Conservation (phyloP, 2,888 invertebrate genomes). For the Neuroscelio doddi region DNA sequence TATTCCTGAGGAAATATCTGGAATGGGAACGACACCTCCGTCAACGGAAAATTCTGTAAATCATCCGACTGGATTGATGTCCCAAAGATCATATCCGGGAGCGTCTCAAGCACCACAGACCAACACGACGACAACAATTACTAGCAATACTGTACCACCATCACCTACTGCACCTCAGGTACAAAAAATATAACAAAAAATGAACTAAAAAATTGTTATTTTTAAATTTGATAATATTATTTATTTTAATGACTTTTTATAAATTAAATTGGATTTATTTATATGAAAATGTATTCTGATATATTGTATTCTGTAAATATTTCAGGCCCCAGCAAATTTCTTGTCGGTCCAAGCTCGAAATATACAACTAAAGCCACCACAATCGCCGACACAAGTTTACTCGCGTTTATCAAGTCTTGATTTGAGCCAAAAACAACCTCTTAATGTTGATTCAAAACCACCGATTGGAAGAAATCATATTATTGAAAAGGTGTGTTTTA, state of each 20-base stretch:
- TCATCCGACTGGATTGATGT: slow-evolving; percentile 72
- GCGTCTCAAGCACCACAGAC: slow-evolving; percentile 68
- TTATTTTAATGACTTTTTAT: slow-evolving; percentile 8
- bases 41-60: slow-evolving; percentile 71
- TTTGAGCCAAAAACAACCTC: slow-evolving; percentile 60
- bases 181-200: no score
- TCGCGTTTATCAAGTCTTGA: slow-evolving; percentile 72
- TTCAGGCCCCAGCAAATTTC: slow-evolving; percentile 60
- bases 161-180: slow-evolving; percentile 71
- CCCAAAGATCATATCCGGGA: slow-evolving; percentile 73
- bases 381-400: slow-evolving; percentile 78
- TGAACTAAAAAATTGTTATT: no score
- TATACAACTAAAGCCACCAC: slow-evolving; percentile 74
- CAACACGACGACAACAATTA: slow-evolving; percentile 61
- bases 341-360: slow-evolving; percentile 58
- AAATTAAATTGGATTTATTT: neutral
- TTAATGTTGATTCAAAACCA: slow-evolving; percentile 64
- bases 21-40: slow-evolving; percentile 82
- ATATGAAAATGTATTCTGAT: neutral
- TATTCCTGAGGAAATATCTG: slow-evolving; percentile 90
- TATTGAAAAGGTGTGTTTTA: slow-evolving; percentile 59
- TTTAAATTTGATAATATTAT: no score
- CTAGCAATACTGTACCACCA: slow-evolving; percentile 72
- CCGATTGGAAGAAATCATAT: slow-evolving; percentile 65
- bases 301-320: slow-evolving; percentile 6